Percentiles rank a stretch among this genome's conserved stretches.
phyloP scores from a whole-genome alignment of 1,140 invertebrate species.

The Drosophila carrolli region DNA sequence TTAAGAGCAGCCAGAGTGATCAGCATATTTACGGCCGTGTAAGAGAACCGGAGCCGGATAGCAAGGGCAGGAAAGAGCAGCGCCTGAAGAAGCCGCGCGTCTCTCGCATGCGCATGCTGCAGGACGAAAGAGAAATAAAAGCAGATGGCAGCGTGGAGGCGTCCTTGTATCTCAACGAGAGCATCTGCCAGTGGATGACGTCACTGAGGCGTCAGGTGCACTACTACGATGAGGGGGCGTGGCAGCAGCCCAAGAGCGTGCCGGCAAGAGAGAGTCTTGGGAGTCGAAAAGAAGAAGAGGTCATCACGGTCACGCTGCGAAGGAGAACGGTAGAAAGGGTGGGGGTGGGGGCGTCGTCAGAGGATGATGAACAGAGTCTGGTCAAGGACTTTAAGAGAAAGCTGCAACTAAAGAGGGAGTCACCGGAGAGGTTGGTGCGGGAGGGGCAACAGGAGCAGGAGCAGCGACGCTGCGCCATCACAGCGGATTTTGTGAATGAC shows the following conservation, averaged over 20 bases:
- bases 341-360: too few relatives aligned
- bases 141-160: constrained; percentile 3
- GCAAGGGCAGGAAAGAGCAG: neutral
- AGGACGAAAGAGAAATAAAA: neutral
- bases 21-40: constrained; percentile 78
- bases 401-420: constrained; percentile 28
- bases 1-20: constrained; percentile 67
- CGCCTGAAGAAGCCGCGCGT: constrained; percentile 46
- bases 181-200: constrained; percentile 78
- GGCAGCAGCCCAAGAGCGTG: constrained; percentile 75
- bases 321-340: constrained; percentile 8
- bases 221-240: constrained; percentile 54
- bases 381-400: constrained; percentile 62
- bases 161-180: constrained; percentile 70
- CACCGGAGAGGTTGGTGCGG: neutral
- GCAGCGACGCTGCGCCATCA: constrained; percentile 58
- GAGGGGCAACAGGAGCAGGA: constrained; percentile 6
- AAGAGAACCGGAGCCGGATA: constrained; percentile 6
- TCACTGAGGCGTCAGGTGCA: constrained; percentile 66
- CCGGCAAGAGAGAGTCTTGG: constrained; percentile 46
- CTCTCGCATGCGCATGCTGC: constrained; percentile 58
- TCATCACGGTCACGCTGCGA: constrained; percentile 8
- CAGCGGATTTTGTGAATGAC: constrained; percentile 62
- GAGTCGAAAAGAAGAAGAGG: constrained; percentile 6
- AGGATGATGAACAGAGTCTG: constrained; percentile 9